These are phyloP conservation scores for Egretta garzetta DNA, from an alignment of 2,113 vertebrate genomes.

Conservation along the genomic window DNA sequence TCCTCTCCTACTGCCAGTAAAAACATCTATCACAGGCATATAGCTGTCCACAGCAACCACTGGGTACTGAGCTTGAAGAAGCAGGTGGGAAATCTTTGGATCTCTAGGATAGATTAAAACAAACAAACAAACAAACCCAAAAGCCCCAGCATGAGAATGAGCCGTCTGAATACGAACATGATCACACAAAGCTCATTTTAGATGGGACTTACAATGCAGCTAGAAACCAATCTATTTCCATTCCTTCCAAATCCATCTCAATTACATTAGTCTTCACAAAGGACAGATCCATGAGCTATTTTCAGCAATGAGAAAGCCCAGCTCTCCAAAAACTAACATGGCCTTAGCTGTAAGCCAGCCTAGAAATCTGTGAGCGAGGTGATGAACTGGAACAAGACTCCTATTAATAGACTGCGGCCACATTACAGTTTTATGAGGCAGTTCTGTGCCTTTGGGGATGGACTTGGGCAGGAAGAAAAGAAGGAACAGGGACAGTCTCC, in stretches of 20 bases:
- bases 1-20: slow-evolving; percentile 82
- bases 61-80: slow-evolving; percentile 91
- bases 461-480: neutral
- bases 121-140: neutral
- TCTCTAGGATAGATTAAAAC: slow-evolving; percentile 74
- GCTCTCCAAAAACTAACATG: neutral
- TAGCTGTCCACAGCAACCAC: slow-evolving; percentile 91
- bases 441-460: neutral
- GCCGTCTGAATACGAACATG: fast-evolving
- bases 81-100: slow-evolving; percentile 79
- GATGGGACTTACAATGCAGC: neutral
- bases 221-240: neutral
- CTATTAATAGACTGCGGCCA: neutral
- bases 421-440: neutral
- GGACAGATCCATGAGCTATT: neutral
- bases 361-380: fast-evolving
- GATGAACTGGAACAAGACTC: neutral
- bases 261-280: neutral
- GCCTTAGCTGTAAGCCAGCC: neutral
- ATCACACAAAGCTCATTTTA: neutral
- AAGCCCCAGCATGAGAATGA: neutral
- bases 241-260: neutral
- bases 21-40: slow-evolving; percentile 88
- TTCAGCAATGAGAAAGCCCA: neutral
- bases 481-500: neutral